phyloP scores from a whole-genome alignment of 2,888 invertebrate genomes.

The Dasypogon diadema region DNA sequence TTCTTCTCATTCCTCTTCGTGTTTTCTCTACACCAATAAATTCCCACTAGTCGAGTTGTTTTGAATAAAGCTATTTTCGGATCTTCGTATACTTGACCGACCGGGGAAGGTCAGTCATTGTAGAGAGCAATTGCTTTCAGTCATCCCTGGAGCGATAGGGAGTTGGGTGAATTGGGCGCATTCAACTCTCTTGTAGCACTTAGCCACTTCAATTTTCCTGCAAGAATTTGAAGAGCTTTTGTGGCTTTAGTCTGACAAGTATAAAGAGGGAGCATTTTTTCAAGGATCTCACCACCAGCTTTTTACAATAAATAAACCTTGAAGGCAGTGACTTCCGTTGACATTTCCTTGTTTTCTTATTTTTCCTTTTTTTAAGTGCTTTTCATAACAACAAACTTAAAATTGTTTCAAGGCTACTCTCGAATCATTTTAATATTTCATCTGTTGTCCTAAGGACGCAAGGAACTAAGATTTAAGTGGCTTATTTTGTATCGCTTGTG shows the following conservation, averaged over 20 bases:
- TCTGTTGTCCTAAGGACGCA: too few species aligned
- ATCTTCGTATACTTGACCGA: slow-evolving; percentile 22
- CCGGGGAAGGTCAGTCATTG: slow-evolving; percentile 13
- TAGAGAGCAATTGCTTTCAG: neutral
- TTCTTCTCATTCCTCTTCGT: neutral
- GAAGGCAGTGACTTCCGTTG: slow-evolving; percentile 13
- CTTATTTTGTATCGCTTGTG: too few species aligned
- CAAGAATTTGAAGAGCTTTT: slow-evolving; percentile 30
- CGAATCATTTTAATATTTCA: too few species aligned
- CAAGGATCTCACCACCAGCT: neutral
- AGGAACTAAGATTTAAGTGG: slow-evolving; percentile 15
- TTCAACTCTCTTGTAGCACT: slow-evolving; percentile 21
- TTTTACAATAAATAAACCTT: slow-evolving; percentile 13
- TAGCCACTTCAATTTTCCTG: slow-evolving; percentile 38
- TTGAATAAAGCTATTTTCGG: slow-evolving; percentile 14
- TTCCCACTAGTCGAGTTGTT: slow-evolving; percentile 20
- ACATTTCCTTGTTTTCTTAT: slow-evolving; percentile 3
- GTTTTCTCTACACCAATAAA: neutral
- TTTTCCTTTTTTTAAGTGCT: neutral
- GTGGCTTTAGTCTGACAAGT: slow-evolving; percentile 29
- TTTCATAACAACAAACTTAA: neutral
- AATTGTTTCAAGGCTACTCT: slow-evolving; percentile 18
- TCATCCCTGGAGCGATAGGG: neutral
- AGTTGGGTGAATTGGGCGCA: neutral
- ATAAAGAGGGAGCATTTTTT: slow-evolving; percentile 11